Base-by-base conservation (phyloP, 1,140 invertebrate genomes). In the Orchestia grillus region DNA sequence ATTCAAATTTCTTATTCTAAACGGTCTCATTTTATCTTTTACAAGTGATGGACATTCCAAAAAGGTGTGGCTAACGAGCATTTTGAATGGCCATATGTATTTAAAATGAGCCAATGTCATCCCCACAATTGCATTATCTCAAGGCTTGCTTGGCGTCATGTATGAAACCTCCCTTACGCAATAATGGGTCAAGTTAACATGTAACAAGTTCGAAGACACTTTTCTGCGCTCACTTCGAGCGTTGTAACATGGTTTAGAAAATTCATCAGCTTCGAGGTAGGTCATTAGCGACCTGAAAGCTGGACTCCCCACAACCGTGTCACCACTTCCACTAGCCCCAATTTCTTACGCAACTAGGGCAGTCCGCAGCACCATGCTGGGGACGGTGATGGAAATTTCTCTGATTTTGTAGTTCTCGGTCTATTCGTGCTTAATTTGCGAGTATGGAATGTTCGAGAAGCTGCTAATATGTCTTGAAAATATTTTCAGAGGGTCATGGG, bases 281-380 rank as follows among this genome's bases (percentile, higher is more conserved):
- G 88, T 90, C 41, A 19, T 90, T 90, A 44, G 43, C 42, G 88
- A 90, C 88, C 88, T 90, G 43, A 90, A 90, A 90, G 43, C n/a
- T 44, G n/a, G 88, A 41, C n/a, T 19, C 41, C 16, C 28, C 11
- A 44, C 36, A 90, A 90, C 41, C 88, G 88, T 90, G 88, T 90
- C 88, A 44, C 41, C 88, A 11, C 88, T 90, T 41, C 88, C 41
- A 42, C 88, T 41, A 3, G 88, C 41, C 88, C 88, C 43, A 90
- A 90, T 42, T 90, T 44, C 88, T 90, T 90, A 90, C 42, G 88
- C 88, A 90, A 90, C 88, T 90, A 19, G 23, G 88, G 43, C 88
- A 42, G 43, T 44, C n/a, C 42, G 28, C 11, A 90, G 28, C 36
- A 90, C 62, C 62, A 77, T 8, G 28, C 28, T 77, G 11, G 62